Base-by-base conservation (phyloP, 1,140 invertebrate genomes). In the Brachystomella parvula region DNA sequence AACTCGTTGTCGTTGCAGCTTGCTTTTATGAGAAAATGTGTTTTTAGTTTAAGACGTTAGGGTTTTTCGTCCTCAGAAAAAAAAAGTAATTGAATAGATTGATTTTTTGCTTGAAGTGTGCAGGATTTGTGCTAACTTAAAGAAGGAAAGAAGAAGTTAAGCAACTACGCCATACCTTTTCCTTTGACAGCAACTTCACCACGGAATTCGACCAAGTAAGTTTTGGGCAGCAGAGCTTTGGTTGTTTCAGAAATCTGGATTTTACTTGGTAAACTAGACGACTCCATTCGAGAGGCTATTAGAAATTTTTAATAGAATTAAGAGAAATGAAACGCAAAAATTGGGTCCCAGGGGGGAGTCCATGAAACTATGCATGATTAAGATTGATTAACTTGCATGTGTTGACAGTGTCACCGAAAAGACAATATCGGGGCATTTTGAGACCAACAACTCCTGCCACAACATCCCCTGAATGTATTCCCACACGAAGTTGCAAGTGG, bases 371-470 rank as follows among this genome's bases (percentile, higher is more conserved):
- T 39, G 15, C 75, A 75, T 60, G n/a, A 67, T 35, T 33, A 21
- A 1, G 53, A 15, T 21, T 9, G 6, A 12, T 6, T 12, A 19
- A 63, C 64, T 63, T 64, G 75, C 76, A 74, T 3, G 90, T 94
- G 75, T 95, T 94, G 0, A 95, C 92, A 0, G 89, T 89, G 75
- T 96, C 92, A 0, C 94, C 94, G 75, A 96, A 96, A 0, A 96
- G 79, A 74, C 91, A 94, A 78, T 93, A 94, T n/a, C 90, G 80
- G 0, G 92, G 93, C 93, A 96, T 96, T 81, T 95, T 96, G 0
- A 94, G 77, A 0, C 94, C 94, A 0, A 97, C 94, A 28, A 96
- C 95, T 19, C 94, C 94, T 1, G 94, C 93, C 0, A 94, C 92
- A 1, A 96, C 92, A 1, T 90, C 88, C 0, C 92, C 91, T 1